These are phyloP conservation scores for Aramus guarauna DNA, from an alignment of 2,113 vertebrate genomes.

Conservation along the genomic window DNA sequence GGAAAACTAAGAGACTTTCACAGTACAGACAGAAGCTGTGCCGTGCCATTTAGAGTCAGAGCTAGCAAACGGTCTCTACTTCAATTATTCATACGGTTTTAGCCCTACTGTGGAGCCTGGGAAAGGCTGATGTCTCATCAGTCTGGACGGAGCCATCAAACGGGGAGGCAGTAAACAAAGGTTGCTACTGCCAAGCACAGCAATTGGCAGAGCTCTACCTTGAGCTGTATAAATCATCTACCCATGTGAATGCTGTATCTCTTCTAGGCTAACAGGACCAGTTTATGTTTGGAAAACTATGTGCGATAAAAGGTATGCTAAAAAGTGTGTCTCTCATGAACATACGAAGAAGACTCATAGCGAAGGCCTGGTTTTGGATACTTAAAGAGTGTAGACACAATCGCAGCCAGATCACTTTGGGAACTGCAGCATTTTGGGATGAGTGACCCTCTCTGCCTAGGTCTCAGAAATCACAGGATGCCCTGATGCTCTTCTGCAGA, in stretches of 20 bases:
- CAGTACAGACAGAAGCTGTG: not conserved
- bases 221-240: not conserved
- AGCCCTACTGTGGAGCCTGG: not conserved
- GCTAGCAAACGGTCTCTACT: not conserved
- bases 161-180: not conserved
- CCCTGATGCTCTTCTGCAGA: not conserved
- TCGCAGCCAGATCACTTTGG: not conserved
- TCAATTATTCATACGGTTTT: not conserved
- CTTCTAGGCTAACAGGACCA: not conserved
- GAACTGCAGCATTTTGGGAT: not conserved
- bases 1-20: not conserved
- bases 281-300: not conserved
- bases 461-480: not conserved
- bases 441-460: not conserved
- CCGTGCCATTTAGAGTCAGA: not conserved
- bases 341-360: not conserved
- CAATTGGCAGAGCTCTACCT: not conserved
- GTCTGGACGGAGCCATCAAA: not conserved
- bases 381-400: not conserved
- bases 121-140: not conserved
- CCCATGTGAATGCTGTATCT: not conserved
- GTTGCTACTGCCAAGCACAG: not conserved
- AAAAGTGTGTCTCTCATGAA: accelerated
- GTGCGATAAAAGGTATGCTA: accelerated
- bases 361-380: not conserved